Conservation (phyloP, 2,797 vertebrate genomes). For the Acrossocheilus fasciatus region DNA sequence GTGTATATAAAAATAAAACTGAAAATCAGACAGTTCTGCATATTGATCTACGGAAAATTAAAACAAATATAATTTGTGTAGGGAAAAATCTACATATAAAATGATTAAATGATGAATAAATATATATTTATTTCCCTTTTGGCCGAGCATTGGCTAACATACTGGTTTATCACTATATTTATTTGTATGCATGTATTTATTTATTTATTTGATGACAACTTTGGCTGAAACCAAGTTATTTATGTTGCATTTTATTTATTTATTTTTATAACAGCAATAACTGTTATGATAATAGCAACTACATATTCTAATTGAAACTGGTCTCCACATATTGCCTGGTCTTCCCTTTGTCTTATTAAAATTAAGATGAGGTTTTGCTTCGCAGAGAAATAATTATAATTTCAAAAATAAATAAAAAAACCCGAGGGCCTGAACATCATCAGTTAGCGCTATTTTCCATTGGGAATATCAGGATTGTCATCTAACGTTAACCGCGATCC, state of each 20-base stretch:
- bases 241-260: background rate
- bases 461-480: background rate
- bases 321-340: background rate
- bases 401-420: background rate
- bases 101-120: background rate
- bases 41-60: background rate
- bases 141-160: background rate
- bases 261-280: background rate
- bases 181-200: background rate
- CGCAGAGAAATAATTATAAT: background rate
- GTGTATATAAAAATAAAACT: background rate
- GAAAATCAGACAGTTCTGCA: background rate
- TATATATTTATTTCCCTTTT: background rate
- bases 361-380: background rate
- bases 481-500: background rate
- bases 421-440: background rate
- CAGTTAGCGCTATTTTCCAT: slow-evolving; percentile 7
- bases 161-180: background rate
- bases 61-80: background rate
- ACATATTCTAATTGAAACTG: background rate
- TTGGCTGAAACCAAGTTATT: background rate
- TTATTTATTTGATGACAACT: background rate
- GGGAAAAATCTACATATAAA: background rate
- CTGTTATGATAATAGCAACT: background rate
- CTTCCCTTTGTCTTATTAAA: background rate